Percentiles rank a stretch among this genome's conserved stretches.
Evolutionary conservation across 2,888 invertebrate genomes (phyloP).

Genomic region (Eupithecia subumbrata): DNA sequence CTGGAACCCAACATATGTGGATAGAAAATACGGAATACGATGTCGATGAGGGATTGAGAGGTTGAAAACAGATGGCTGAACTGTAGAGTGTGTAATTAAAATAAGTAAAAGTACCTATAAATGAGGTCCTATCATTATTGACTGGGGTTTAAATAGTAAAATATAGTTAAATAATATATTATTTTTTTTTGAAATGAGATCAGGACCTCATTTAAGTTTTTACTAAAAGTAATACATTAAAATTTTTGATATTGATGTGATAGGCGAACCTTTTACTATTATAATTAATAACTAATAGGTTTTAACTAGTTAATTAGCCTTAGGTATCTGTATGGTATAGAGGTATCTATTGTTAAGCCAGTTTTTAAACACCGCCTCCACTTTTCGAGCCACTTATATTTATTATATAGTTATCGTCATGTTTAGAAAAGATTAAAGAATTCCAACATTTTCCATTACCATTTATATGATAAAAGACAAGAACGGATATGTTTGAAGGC

Average conservation of each 20-base stretch:
- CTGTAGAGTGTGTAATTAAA: neutral
- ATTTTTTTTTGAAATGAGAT: too few species aligned
- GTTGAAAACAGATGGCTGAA: neutral
- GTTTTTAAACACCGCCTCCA: neutral
- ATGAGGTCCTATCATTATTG: too few species aligned
- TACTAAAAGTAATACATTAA: too few species aligned
- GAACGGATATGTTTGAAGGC: conserved; percentile 21
- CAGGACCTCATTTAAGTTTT: too few species aligned
- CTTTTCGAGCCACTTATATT: neutral
- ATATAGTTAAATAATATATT: too few species aligned
- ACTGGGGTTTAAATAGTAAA: too few species aligned
- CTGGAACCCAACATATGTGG: neutral
- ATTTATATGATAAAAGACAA: conserved; percentile 25
- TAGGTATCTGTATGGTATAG: too few species aligned
- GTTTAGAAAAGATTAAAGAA: neutral
- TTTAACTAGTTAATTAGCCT: too few species aligned
- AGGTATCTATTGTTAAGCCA: neutral
- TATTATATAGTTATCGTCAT: neutral
- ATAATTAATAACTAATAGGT: too few species aligned
- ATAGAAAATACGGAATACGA: neutral
- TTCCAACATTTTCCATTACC: conserved; percentile 15
- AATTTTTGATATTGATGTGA: too few species aligned
- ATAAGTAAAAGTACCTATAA: too few species aligned
- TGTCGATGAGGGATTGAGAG: neutral
- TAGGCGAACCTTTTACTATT: too few species aligned